These are phyloP conservation scores for Metopia argyrocephala DNA, from an alignment of 2,888 invertebrate genomes.

Conservation along the genomic window DNA sequence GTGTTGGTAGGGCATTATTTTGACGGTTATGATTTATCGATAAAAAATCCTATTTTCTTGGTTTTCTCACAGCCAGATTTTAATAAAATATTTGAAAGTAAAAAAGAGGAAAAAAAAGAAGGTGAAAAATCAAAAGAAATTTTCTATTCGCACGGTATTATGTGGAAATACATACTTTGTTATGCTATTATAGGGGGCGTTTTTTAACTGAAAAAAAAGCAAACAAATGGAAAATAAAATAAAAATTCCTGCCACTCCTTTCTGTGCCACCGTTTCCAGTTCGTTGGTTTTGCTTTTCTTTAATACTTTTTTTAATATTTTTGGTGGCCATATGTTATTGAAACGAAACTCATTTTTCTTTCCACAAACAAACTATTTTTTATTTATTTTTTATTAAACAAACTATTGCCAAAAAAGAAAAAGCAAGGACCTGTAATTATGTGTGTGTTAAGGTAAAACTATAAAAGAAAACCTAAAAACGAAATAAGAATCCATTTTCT, in stretches of 20 bases:
- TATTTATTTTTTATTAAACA: conserved; percentile 39
- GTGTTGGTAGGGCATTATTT: too few species aligned
- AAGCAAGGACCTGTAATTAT: not conserved
- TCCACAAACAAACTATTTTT: not conserved
- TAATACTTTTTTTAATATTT: not conserved
- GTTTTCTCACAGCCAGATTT: not conserved
- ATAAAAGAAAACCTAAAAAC: not conserved
- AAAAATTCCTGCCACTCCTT: conserved; percentile 3
- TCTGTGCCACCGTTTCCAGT: conserved; percentile 20
- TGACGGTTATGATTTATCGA: too few species aligned
- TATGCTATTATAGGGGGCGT: too few species aligned
- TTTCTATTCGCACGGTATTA: not conserved
- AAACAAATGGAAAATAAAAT: not conserved
- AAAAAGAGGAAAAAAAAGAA: not conserved
- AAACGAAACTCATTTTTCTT: conserved; percentile 51
- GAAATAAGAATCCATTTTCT: not conserved
- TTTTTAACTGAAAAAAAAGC: conserved; percentile 4
- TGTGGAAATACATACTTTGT: too few species aligned
- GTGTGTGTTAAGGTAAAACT: conserved; percentile 36
- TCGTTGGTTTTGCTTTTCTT: not conserved
- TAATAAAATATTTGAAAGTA: not conserved
- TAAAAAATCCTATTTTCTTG: too few species aligned
- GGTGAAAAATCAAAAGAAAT: too few species aligned
- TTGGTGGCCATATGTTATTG: conserved; percentile 52
- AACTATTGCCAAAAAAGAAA: conserved; percentile 41